A percentile compares a stretch with the other conserved stretches of the same genome.
Conservation (phyloP, 2,888 invertebrate species). For the Mycalesis mineus region DNA sequence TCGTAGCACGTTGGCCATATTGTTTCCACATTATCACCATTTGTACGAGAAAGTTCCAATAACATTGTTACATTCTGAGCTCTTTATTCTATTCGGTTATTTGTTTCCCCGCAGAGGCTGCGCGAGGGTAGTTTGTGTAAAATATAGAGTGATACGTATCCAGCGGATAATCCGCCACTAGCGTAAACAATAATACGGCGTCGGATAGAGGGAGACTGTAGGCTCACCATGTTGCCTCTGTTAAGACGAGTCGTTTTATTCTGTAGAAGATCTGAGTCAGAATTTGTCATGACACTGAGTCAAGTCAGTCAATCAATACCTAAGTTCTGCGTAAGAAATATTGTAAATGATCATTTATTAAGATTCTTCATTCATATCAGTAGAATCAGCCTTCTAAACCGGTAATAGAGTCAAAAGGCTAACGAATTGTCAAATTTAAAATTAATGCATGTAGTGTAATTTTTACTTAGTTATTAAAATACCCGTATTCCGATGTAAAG, state of each 20-base stretch:
- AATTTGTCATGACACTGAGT: too few species aligned
- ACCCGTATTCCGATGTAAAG: too few species aligned
- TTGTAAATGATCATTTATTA: too few species aligned
- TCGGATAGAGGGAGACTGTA: slow-evolving; percentile 36
- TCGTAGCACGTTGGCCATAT: not conserved
- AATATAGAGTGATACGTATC: slow-evolving; percentile 31
- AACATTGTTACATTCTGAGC: slow-evolving; percentile 5
- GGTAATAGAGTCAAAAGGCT: too few species aligned
- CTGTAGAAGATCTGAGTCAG: too few species aligned
- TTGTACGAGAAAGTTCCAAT: slow-evolving; percentile 9
- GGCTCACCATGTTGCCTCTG: slow-evolving; percentile 30
- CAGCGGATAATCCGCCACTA: slow-evolving; percentile 48
- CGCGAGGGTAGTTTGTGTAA: slow-evolving; percentile 5
- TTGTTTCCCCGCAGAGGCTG: slow-evolving; percentile 16
- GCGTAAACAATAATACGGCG: slow-evolving; percentile 56
- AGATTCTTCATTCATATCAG: too few species aligned
- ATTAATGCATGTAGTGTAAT: too few species aligned
- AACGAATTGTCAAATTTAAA: too few species aligned
- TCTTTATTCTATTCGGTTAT: slow-evolving; percentile 23
- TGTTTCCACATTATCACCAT: slow-evolving; percentile 3
- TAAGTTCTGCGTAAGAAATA: too few species aligned
- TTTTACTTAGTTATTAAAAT: too few species aligned
- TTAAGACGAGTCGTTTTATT: not conserved
- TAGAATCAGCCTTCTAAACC: too few species aligned
- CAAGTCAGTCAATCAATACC: too few species aligned